Evolutionary conservation across 1,140 invertebrate species (phyloP), one percentile per base, ranked within the genome.

Genomic region (Drosophila sechellia): DNA sequence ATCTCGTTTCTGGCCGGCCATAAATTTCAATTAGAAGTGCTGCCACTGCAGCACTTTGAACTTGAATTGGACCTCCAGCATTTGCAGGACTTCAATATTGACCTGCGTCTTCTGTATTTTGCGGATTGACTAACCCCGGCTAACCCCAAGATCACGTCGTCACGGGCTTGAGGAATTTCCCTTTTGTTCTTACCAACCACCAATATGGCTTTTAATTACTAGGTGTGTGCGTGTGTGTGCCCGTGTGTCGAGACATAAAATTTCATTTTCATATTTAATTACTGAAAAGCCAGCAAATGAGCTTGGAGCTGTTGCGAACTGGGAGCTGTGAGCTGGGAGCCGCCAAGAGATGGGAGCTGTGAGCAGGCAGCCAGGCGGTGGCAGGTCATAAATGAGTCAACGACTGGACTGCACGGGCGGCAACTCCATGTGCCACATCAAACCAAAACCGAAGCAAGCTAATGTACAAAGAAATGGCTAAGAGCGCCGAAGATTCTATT

Each of bases 241-340:
- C 2, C n/a, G 43, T 59, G 42, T 73, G 64, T 58, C 58, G 52
- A 35, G 50, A 74, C 85, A 80, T 89, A 89, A 87, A 87, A 80
- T 77, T 71, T 77, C 54, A 89, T 77, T 77, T 90, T 84, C 49
- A 89, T 90, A 84, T 84, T 90, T 87, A 84, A 90, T 89, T 84
- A 72, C 72, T 53, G 56, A 70, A 75, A 75, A 65, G 45, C 60
- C 50, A 53, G 74, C 78, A 81, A 81, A 85, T 74, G 83, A 87
- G 83, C 74, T 56, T 54, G 53, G 22, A 35, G 27, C 12, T 49
- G 52, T 8, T 27, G 45, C 10, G 35, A 17, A 52, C 31, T 54
- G 46, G 6, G 46, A 52, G 55, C 20, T 15, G 22, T 4, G 53
- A 20, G 69, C 52, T 34, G 17, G 13, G 17, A 34, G 22, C 15